A percentile compares a stretch with the other conserved stretches of the same genome.
These are phyloP conservation scores for Drosophila putrida DNA, from an alignment of 2,888 invertebrate genomes.

Conservation along the genomic window DNA sequence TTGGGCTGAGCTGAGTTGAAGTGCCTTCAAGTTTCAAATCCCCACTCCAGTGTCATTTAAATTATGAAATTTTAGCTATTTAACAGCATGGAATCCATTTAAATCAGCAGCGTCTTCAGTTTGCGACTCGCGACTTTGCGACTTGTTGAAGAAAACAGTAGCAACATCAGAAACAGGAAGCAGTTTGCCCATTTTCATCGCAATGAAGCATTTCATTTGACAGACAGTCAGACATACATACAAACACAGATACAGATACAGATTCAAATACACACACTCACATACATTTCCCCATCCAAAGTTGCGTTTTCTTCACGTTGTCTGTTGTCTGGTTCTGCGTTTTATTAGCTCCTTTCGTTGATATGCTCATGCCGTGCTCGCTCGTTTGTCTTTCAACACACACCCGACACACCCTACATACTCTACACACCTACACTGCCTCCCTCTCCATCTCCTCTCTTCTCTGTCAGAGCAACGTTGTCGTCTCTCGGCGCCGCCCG, in stretches of 20 bases:
- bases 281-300: background rate
- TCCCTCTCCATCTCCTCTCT: background rate
- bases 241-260: constrained; percentile 7
- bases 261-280: constrained; percentile 28
- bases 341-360: constrained; percentile 80
- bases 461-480: constrained; percentile 31
- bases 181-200: constrained; percentile 79
- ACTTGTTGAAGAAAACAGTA: constrained; percentile 27
- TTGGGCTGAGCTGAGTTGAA: constrained; percentile 60
- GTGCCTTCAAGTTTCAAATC: constrained; percentile 26
- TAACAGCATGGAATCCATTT: constrained; percentile 72
- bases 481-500: constrained; percentile 66
- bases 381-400: constrained; percentile 73
- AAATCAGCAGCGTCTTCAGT: constrained; percentile 50
- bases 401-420: constrained; percentile 22
- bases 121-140: constrained; percentile 10
- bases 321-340: constrained; percentile 62
- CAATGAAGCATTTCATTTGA: constrained; percentile 74
- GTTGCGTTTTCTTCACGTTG: constrained; percentile 7
- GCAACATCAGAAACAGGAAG: constrained; percentile 66
- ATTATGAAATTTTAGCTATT: constrained; percentile 74
- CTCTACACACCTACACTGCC: constrained; percentile 28
- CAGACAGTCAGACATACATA: constrained; percentile 43
- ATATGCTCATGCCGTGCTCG: constrained; percentile 77
- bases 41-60: constrained; percentile 59